phyloP scores from a whole-genome alignment of 2,797 vertebrate species.

The Dicrostonyx torquatus region DNA sequence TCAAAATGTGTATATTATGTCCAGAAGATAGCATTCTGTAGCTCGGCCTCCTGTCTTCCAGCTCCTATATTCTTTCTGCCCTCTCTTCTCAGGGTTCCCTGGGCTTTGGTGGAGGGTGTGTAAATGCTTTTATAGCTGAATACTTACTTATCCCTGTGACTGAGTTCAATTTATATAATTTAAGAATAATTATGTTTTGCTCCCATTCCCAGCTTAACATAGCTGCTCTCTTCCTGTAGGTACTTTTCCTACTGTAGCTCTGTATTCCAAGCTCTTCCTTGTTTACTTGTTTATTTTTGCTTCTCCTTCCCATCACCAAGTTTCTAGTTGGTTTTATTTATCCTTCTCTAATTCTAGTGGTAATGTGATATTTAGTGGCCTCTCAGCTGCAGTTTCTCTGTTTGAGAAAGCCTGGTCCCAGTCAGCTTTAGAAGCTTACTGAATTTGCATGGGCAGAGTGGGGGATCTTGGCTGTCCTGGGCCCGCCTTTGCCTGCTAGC shows the following conservation, averaged over 20 bases:
- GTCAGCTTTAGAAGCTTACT: background rate
- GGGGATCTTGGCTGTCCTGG: background rate
- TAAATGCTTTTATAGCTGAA: background rate
- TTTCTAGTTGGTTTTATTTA: background rate
- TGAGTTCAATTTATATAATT: background rate
- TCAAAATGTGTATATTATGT: background rate
- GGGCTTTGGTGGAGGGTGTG: background rate
- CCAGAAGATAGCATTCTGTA: background rate
- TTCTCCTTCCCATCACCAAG: background rate
- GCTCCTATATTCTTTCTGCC: background rate
- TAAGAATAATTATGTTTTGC: background rate
- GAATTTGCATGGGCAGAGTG: background rate
- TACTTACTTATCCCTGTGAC: background rate
- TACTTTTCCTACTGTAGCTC: background rate
- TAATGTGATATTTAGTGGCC: background rate
- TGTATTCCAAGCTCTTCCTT: background rate
- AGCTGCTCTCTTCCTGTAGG: background rate
- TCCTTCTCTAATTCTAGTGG: background rate
- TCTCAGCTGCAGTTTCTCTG: background rate
- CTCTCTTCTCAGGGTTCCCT: background rate
- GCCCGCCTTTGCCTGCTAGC: background rate
- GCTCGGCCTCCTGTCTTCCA: background rate
- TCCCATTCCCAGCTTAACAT: background rate
- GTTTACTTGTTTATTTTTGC: background rate
- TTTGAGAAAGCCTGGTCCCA: background rate